Percentiles rank a stretch among this genome's conserved stretches.
Evolutionary conservation across 2,113 vertebrate genomes (phyloP).

Genomic region (Puntigrus tetrazona): DNA sequence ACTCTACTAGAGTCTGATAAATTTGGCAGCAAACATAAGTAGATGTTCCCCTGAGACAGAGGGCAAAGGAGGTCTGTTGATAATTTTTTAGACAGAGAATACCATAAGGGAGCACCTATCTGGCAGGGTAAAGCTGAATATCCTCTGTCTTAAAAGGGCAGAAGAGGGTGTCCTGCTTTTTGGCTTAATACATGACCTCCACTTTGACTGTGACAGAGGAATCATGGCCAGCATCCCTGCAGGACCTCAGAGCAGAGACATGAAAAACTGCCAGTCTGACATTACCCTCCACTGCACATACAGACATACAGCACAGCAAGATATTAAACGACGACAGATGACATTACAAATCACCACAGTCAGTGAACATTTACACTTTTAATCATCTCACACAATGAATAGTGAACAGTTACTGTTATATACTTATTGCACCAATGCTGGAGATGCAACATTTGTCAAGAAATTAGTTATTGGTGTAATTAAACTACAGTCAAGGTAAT

Average conservation of each 20-base stretch:
- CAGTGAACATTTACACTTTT: neutral
- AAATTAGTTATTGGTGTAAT: neutral
- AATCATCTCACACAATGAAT: neutral
- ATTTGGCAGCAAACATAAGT: constrained; percentile 1
- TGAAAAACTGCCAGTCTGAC: neutral
- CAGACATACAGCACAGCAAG: neutral
- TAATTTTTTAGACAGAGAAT: neutral
- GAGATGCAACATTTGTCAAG: neutral
- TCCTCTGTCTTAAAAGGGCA: neutral
- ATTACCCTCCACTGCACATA: neutral
- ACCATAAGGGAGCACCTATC: constrained; percentile 3
- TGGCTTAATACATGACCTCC: constrained; percentile 12
- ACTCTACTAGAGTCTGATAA: neutral
- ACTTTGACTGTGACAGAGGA: constrained; percentile 13
- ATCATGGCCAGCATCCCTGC: neutral
- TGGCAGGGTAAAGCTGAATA: constrained; percentile 27
- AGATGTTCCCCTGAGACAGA: neutral
- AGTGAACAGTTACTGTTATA: neutral
- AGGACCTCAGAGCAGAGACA: neutral
- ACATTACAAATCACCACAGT: neutral
- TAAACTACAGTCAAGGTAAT: neutral
- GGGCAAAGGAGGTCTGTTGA: constrained; percentile 20
- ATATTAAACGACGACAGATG: neutral
- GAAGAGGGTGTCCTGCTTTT: neutral
- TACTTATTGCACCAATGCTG: neutral